These are phyloP conservation scores for Drosophila subsilvestris DNA, from an alignment of 2,888 invertebrate genomes.

Conservation along the genomic window DNA sequence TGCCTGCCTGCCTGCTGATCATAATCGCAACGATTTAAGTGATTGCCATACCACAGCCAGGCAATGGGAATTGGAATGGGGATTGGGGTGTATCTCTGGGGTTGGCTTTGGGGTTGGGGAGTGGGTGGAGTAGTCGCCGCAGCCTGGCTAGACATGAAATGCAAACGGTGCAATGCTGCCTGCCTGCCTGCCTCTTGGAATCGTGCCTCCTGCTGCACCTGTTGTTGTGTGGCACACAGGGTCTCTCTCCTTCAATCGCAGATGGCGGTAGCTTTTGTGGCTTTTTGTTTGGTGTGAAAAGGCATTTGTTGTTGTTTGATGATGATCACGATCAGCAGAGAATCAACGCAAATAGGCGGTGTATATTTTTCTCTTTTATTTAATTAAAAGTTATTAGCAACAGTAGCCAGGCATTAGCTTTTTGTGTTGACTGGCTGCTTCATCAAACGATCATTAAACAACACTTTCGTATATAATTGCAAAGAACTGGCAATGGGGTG, in stretches of 20 bases:
- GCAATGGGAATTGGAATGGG: background rate
- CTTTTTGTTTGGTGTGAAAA: slow-evolving; percentile 61
- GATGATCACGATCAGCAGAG: slow-evolving; percentile 60
- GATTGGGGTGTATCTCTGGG: slow-evolving; percentile 25
- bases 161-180: slow-evolving; percentile 28
- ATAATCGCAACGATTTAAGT: slow-evolving; percentile 75
- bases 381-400: slow-evolving; percentile 79
- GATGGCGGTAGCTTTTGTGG: slow-evolving; percentile 2
- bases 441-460: slow-evolving; percentile 43
- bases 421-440: slow-evolving; percentile 3
- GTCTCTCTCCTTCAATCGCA: slow-evolving; percentile 14
- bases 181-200: slow-evolving; percentile 25
- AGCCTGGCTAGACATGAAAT: slow-evolving; percentile 27
- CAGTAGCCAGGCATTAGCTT: slow-evolving; percentile 18
- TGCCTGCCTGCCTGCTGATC: slow-evolving; percentile 57
- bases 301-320: slow-evolving; percentile 62
- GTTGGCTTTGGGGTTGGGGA: slow-evolving; percentile 15
- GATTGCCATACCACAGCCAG: slow-evolving; percentile 56
- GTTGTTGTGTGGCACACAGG: slow-evolving; percentile 36
- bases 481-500: slow-evolving; percentile 67
- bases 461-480: slow-evolving; percentile 41
- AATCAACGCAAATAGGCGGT: slow-evolving; percentile 74
- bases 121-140: slow-evolving; percentile 36
- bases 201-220: slow-evolving; percentile 70
- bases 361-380: slow-evolving; percentile 60